These are phyloP conservation scores for Trididemnum nubilum DNA, from an alignment of 23 tunicate species.

Conservation along the genomic window DNA sequence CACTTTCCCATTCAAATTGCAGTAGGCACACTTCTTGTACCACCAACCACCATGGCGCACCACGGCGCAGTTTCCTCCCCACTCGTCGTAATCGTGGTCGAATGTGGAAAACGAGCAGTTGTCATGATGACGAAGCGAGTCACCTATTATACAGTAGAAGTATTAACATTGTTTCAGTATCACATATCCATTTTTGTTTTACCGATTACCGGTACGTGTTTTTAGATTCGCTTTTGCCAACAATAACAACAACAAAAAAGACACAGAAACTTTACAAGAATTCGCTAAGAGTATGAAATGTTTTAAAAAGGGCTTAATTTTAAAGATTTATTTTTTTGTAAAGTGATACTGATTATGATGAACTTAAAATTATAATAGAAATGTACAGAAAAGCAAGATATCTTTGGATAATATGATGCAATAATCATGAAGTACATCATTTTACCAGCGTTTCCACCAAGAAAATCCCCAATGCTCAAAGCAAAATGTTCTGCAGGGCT, in stretches of 20 bases:
- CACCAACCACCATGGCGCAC: constrained; percentile 18
- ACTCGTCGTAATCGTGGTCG: constrained; percentile 8
- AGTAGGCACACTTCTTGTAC: constrained; percentile 5
- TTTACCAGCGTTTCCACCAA: neutral
- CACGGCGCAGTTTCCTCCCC: constrained; percentile 18
- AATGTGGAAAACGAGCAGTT: constrained; percentile 8
- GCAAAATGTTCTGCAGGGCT: neutral
- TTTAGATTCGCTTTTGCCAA: too few relatives aligned
- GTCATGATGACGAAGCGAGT: neutral
- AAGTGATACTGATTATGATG: too few relatives aligned
- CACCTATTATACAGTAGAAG: neutral
- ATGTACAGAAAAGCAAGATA: too few relatives aligned
- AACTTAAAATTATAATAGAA: too few relatives aligned
- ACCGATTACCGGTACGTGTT: too few relatives aligned
- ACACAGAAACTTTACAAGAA: too few relatives aligned
- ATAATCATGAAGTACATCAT: too few relatives aligned
- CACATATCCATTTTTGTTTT: neutral
- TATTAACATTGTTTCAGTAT: neutral
- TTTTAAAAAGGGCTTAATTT: too few relatives aligned
- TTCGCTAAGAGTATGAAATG: too few relatives aligned
- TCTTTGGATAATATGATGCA: too few relatives aligned
- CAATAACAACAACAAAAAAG: too few relatives aligned
- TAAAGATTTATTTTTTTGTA: too few relatives aligned
- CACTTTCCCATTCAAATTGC: constrained; percentile 9
- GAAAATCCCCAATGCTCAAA: neutral